Evolutionary conservation across 2,113 vertebrate genomes (phyloP).

Genomic region (Stercorarius parasiticus): DNA sequence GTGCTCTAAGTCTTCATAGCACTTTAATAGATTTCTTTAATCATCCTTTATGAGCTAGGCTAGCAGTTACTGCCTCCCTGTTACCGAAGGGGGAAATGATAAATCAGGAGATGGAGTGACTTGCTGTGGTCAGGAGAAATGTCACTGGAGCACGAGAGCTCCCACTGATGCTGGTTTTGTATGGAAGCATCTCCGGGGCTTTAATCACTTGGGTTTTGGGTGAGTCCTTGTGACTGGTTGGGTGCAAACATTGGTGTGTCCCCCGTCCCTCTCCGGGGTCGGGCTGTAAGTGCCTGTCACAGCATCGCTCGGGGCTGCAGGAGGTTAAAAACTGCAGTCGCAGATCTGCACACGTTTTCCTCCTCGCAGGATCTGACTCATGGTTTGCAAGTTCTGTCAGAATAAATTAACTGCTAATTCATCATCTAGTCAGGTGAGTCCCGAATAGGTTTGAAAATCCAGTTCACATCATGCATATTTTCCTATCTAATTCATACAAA

Average conservation of each 20-base stretch:
- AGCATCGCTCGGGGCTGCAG: accelerated
- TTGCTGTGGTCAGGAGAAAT: background rate
- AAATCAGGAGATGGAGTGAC: background rate
- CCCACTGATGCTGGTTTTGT: accelerated
- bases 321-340: accelerated
- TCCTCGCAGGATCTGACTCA: background rate
- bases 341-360: background rate
- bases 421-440: background rate
- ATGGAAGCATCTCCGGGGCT: background rate
- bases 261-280: accelerated
- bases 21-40: constrained; percentile 43
- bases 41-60: constrained; percentile 12
- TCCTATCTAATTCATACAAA: accelerated
- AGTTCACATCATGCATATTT: background rate
- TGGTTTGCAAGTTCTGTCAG: background rate
- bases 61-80: background rate
- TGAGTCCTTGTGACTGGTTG: accelerated
- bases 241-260: accelerated
- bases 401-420: background rate
- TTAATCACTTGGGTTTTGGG: accelerated
- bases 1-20: constrained; percentile 1
- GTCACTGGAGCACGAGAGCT: background rate
- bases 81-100: background rate
- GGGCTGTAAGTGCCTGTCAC: accelerated
- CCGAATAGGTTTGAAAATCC: background rate